These are phyloP conservation scores for Heliornis fulica DNA, from an alignment of 2,113 vertebrate genomes.

Conservation along the genomic window DNA sequence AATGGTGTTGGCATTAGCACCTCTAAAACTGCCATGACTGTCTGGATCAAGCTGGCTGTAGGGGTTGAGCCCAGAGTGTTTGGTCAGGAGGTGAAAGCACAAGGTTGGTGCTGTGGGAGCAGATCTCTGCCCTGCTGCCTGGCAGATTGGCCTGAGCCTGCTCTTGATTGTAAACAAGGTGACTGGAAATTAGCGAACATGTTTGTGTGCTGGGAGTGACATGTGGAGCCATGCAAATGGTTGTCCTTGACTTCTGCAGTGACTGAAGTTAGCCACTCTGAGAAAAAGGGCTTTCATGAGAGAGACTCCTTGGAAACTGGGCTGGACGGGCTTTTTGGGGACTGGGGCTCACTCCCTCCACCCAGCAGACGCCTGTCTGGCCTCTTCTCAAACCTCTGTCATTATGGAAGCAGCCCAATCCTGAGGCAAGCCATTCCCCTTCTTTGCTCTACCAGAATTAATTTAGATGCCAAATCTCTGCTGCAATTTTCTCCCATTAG, in stretches of 20 bases:
- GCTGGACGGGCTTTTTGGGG: background rate
- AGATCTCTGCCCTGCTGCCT: background rate
- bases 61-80: background rate
- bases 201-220: fast-evolving
- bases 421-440: background rate
- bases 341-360: background rate
- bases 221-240: background rate
- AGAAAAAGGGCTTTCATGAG: background rate
- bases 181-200: fast-evolving
- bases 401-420: background rate
- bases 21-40: background rate
- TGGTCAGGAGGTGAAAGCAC: no score
- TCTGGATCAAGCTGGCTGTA: fast-evolving
- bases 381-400: background rate
- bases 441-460: background rate
- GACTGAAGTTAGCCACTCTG: background rate
- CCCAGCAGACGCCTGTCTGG: background rate
- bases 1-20: fast-evolving
- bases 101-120: background rate
- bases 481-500: background rate
- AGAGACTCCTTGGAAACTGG: background rate
- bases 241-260: background rate
- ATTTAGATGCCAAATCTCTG: background rate
- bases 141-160: background rate
- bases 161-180: background rate